Evolutionary conservation across 1,140 invertebrate genomes (phyloP).

Genomic region (Sarcophaga bullata): DNA sequence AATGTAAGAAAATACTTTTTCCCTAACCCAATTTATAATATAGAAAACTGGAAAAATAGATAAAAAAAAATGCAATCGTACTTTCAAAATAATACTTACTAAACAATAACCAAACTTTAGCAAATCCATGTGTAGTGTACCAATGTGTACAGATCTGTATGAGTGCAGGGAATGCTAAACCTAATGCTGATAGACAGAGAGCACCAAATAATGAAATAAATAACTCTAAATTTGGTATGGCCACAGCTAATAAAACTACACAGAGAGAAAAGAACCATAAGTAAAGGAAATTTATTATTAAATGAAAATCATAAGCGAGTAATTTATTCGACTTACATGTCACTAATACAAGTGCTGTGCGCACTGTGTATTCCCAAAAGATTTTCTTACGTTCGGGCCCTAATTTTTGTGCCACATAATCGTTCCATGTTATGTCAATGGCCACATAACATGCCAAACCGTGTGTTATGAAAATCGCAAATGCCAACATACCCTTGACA

Average conservation of each 20-base stretch:
- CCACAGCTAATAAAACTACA: constrained; percentile 79
- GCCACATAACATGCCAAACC: constrained; percentile 88
- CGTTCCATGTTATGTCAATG: constrained; percentile 85
- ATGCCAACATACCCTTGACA: constrained; percentile 78
- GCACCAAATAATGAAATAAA: constrained; percentile 93
- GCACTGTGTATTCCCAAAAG: constrained; percentile 76
- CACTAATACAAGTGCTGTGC: constrained; percentile 75
- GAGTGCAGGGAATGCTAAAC: constrained; percentile 87
- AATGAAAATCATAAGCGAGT: too few species aligned
- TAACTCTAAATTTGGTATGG: constrained; percentile 84
- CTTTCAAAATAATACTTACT: constrained; percentile 43
- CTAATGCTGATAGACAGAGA: constrained; percentile 83
- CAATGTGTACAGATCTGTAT: constrained; percentile 78
- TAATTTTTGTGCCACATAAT: constrained; percentile 67
- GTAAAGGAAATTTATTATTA: too few species aligned
- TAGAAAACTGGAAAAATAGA: constrained; percentile 89
- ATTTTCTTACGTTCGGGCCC: constrained; percentile 63
- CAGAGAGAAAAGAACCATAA: too few species aligned
- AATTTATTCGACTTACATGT: constrained; percentile 76
- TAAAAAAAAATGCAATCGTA: constrained; percentile 80
- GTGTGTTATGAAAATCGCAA: constrained; percentile 84
- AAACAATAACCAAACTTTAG: constrained; percentile 56
- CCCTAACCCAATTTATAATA: constrained; percentile 86
- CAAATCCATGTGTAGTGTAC: constrained; percentile 67
- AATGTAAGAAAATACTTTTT: constrained; percentile 68